Percentiles rank a stretch among this genome's conserved stretches.
These are phyloP conservation scores for Macrotrachela quadricornifera DNA, from an alignment of 1,140 invertebrate genomes.

Conservation along the genomic window DNA sequence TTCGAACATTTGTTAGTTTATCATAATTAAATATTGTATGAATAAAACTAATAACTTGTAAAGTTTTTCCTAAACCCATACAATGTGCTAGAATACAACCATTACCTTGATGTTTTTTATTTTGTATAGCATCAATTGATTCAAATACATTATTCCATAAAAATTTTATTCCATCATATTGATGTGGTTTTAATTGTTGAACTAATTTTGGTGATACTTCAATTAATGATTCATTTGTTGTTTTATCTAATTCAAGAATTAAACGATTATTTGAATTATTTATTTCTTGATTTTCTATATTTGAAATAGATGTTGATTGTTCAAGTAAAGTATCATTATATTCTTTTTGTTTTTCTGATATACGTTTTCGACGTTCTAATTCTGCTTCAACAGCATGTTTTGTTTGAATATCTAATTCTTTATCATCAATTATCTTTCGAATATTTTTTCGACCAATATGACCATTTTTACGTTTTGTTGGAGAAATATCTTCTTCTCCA, in stretches of 20 bases:
- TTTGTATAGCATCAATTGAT: conserved; percentile 51
- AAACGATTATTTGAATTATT: conserved; percentile 20
- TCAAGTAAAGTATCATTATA: background rate
- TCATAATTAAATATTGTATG: conserved; percentile 58
- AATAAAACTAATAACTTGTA: conserved; percentile 51
- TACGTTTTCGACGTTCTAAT: background rate
- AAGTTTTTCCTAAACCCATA: conserved; percentile 44
- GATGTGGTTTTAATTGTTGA: conserved; percentile 73
- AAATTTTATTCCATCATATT: conserved; percentile 62
- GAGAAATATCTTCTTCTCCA: too few species aligned
- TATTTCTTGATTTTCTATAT: too few species aligned
- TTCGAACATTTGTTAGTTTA: conserved; percentile 41
- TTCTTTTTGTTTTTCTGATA: background rate
- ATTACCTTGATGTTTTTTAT: conserved; percentile 40
- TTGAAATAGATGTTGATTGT: background rate
- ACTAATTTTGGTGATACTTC: conserved; percentile 57
- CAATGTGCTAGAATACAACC: conserved; percentile 77
- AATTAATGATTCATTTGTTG: conserved; percentile 56
- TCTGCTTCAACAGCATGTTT: conserved; percentile 3
- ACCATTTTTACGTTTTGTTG: too few species aligned
- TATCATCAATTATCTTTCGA: conserved; percentile 1
- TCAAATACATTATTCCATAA: conserved; percentile 90
- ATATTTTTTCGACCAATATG: background rate
- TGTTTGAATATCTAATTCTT: background rate
- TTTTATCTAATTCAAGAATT: conserved; percentile 58